phyloP scores from a whole-genome alignment of 1,140 invertebrate species.

The Gerris buenoi region DNA sequence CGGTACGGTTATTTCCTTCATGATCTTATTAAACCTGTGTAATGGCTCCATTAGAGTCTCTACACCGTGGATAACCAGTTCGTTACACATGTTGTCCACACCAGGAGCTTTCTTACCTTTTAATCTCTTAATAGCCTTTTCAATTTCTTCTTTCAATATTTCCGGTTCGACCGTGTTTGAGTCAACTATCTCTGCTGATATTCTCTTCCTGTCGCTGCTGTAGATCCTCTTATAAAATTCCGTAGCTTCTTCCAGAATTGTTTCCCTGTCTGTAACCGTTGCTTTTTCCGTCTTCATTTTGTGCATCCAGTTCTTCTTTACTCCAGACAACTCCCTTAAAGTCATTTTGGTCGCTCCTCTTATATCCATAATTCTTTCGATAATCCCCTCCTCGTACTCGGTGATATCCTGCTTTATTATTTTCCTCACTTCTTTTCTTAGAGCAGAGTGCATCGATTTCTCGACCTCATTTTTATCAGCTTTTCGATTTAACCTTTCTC shows the following conservation, averaged over 20 bases:
- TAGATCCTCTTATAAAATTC: background rate
- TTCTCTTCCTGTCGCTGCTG: background rate
- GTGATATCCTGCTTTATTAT: background rate
- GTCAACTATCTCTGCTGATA: background rate
- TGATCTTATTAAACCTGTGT: too few relatives aligned
- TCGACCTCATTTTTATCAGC: too few relatives aligned
- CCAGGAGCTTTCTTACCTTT: background rate
- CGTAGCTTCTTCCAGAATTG: background rate
- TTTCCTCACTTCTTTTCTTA: background rate
- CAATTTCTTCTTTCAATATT: background rate
- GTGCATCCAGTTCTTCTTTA: background rate
- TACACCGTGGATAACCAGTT: too few relatives aligned
- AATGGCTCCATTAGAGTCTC: too few relatives aligned
- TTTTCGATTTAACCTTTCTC: too few relatives aligned
- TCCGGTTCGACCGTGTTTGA: background rate
- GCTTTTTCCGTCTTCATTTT: background rate
- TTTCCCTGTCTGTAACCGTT: background rate
- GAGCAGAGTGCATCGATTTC: background rate
- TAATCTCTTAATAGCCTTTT: background rate
- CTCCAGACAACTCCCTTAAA: background rate
- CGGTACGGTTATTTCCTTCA: too few relatives aligned
- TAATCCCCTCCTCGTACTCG: too few relatives aligned
- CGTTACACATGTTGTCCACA: too few relatives aligned
- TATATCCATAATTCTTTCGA: background rate
- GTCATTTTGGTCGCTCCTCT: background rate